Percentiles rank a stretch among this genome's conserved stretches.
Conservation (phyloP, 2,113 vertebrate species). For the Motacilla tschutschensis region DNA sequence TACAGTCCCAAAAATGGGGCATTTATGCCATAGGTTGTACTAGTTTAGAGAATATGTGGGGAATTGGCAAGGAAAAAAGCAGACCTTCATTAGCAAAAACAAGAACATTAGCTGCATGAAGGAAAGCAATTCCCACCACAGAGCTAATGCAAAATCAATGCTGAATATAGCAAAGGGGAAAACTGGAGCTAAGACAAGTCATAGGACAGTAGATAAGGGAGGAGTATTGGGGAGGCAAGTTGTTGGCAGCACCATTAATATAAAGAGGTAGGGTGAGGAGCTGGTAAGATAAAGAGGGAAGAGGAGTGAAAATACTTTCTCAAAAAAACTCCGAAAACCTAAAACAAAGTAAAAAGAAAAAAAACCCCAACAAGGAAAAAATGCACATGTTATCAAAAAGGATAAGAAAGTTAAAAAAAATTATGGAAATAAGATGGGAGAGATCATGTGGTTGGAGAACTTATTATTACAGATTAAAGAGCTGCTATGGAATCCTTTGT, state of each 20-base stretch:
- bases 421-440: constrained; percentile 18
- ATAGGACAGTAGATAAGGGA: not conserved
- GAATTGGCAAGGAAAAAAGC: not conserved
- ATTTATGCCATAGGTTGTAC: not conserved
- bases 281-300: not conserved
- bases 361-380: not conserved
- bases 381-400: constrained; percentile 18
- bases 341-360: not conserved
- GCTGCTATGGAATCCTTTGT: constrained; percentile 47
- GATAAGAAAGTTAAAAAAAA: constrained; percentile 31
- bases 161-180: not conserved
- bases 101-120: constrained; percentile 23
- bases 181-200: not conserved
- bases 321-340: not conserved
- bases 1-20: not conserved
- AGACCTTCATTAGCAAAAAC: not conserved
- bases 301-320: constrained; percentile 1
- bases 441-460: constrained; percentile 2
- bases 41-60: not conserved
- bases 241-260: not conserved
- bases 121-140: constrained; percentile 25
- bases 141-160: not conserved
- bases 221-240: not conserved
- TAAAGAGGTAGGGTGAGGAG: not conserved
- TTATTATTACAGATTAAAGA: constrained; percentile 33